Base-by-base conservation (phyloP, 2,888 invertebrate species). In the Agriotes lineatus region DNA sequence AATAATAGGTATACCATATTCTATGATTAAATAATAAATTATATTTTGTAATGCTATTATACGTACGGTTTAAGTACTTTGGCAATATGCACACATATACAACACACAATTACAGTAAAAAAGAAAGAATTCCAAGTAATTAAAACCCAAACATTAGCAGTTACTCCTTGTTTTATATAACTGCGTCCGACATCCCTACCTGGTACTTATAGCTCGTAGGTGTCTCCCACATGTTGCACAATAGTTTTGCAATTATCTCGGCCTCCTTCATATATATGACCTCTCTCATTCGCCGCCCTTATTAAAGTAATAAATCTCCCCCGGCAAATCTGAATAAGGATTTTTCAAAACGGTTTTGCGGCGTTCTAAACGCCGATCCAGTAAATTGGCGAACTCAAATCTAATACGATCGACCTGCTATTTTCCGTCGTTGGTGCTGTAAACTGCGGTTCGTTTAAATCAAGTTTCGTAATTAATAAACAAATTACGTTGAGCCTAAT, bases 181-280 rank as follows among this genome's bases (percentile, higher is more conserved):
- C 73, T 75, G 69, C 69, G 57, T 22, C 25, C 63, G 30, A 56
- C 62, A 20, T 71, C 70, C 61, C 71, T 64, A 69, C 70, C 74
- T 72, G 69, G 54, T 65, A 50, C 69, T 69, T 54, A 56, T 30
- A 65, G 45, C 56, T 69, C 64, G 67, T 69, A 69, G 70, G 70
- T 71, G 71, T 66, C 66, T 81, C 79, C 83, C 83, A 83, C 82
- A 83, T 84, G 83, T 82, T 82, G 82, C 81, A 79, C 81, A 80
- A 84, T 84, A 84, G 84, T 84, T 84, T 83, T 79, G 84, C 82
- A 84, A 84, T 84, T 84, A 84, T 82, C 83, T 79, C 80, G 75
- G 75, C 37, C 62, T 58, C 59, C 56, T 68, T 62, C 50, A 58
- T 57, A 60, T 71, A 67, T 67, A 62, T 71, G 71, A 61, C 57